phyloP scores from a whole-genome alignment of 2,888 invertebrate species.

The Coleophora deauratella region DNA sequence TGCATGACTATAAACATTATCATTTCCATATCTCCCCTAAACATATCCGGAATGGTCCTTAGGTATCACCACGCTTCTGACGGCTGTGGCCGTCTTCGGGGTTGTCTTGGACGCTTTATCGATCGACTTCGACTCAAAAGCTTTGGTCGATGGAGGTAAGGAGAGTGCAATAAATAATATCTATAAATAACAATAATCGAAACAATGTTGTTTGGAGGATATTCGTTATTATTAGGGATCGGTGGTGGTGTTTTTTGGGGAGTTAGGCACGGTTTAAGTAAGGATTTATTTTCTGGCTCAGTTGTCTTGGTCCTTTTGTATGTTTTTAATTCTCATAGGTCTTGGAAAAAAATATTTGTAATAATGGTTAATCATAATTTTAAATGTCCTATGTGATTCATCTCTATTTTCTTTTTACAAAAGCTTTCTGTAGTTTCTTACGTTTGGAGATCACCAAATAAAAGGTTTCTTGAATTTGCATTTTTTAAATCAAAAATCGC shows the following conservation, averaged over 20 bases:
- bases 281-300: neutral
- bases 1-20: too few species aligned
- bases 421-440: too few species aligned
- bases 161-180: slow-evolving; percentile 22
- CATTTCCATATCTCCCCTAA: slow-evolving; percentile 14
- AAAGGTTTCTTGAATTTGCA: too few species aligned
- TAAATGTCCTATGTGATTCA: too few species aligned
- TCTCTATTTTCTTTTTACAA: too few species aligned
- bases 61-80: slow-evolving; percentile 65
- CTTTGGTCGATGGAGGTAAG: slow-evolving; percentile 68
- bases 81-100: slow-evolving; percentile 59
- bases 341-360: too few species aligned
- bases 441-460: too few species aligned
- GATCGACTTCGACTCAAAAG: slow-evolving; percentile 66
- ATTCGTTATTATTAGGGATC: neutral
- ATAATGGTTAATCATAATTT: too few species aligned
- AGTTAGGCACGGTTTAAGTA: neutral
- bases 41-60: slow-evolving; percentile 60
- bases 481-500: too few species aligned
- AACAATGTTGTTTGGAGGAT: neutral
- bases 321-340: too few species aligned
- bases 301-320: too few species aligned
- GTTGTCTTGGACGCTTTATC: slow-evolving; percentile 65
- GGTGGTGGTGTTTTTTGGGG: slow-evolving; percentile 11
- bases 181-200: too few species aligned